Percentiles rank a stretch among this genome's conserved stretches.
Evolutionary conservation across 2,797 vertebrate genomes (phyloP).

Genomic region (Falco berigora): DNA sequence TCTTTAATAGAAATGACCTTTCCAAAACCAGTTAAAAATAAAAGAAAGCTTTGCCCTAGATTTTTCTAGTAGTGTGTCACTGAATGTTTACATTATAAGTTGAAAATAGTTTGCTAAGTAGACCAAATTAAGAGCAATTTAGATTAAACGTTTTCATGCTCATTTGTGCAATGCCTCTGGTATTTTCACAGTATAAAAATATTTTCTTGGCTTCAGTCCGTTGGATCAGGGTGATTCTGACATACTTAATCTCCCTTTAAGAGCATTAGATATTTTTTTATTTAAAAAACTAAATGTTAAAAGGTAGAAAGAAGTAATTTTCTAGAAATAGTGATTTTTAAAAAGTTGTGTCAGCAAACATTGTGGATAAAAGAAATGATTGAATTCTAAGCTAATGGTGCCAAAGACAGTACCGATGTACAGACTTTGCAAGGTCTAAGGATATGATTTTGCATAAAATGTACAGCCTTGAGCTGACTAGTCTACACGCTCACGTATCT

Average conservation of each 20-base stretch:
- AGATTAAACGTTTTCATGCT: slow-evolving; percentile 64
- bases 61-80: not conserved
- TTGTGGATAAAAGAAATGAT: not conserved
- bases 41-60: slow-evolving; percentile 25
- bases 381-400: slow-evolving; percentile 9
- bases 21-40: not conserved
- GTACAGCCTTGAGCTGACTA: not conserved
- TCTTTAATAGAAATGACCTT: not conserved
- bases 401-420: not conserved
- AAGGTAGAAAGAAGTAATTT: slow-evolving; percentile 53
- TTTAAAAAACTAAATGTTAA: slow-evolving; percentile 51
- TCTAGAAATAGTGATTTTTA: not conserved
- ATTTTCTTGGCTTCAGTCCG: slow-evolving; percentile 55
- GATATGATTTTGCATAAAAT: not conserved
- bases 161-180: slow-evolving; percentile 61
- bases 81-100: slow-evolving; percentile 48
- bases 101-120: slow-evolving; percentile 65
- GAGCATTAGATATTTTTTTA: slow-evolving; percentile 47
- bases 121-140: slow-evolving; percentile 62
- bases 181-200: slow-evolving; percentile 64
- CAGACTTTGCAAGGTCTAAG: not conserved
- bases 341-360: slow-evolving; percentile 37
- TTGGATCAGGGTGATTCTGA: slow-evolving; percentile 58
- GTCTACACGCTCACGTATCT: not conserved
- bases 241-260: slow-evolving; percentile 59